phyloP scores from a whole-genome alignment of 2,797 vertebrate genomes.

The Paguma larvata region DNA sequence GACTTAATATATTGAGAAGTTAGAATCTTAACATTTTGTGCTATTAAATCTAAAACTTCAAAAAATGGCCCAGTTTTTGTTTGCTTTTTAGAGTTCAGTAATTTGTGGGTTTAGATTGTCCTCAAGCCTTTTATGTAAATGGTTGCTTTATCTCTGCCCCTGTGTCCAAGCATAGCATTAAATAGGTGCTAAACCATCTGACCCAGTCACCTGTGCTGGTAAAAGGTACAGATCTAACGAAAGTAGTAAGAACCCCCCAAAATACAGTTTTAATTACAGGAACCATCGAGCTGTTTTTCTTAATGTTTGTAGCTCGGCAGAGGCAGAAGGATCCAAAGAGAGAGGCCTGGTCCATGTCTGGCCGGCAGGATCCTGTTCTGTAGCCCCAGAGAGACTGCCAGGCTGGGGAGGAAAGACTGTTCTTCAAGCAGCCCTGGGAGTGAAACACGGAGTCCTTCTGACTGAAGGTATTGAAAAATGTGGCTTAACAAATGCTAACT shows the following conservation, averaged over 20 bases:
- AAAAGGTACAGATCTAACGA: background rate
- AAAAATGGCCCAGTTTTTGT: slow-evolving; percentile 58
- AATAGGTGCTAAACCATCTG: background rate
- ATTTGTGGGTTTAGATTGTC: slow-evolving; percentile 53
- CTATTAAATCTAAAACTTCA: slow-evolving; percentile 40
- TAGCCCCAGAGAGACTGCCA: slow-evolving; percentile 93
- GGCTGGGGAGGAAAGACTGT: slow-evolving; percentile 92
- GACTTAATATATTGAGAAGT: background rate
- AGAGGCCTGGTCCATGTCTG: slow-evolving; percentile 95
- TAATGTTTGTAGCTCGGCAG: slow-evolving; percentile 89
- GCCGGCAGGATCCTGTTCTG: slow-evolving; percentile 93
- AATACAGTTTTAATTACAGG: background rate
- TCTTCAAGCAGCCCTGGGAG: slow-evolving; percentile 95
- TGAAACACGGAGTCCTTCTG: slow-evolving; percentile 93
- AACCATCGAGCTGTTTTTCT: slow-evolving; percentile 54
- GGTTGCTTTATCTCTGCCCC: background rate
- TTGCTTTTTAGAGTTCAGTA: slow-evolving; percentile 57
- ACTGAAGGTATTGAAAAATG: slow-evolving; percentile 92
- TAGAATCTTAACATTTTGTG: slow-evolving; percentile 50
- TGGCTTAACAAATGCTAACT: background rate
- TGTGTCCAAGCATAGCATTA: slow-evolving; percentile 23
- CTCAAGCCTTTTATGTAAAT: slow-evolving; percentile 13
- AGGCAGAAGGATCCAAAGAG: slow-evolving; percentile 91
- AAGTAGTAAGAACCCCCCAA: background rate
- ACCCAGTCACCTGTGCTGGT: background rate